Evolutionary conservation across 1,140 invertebrate genomes (phyloP), one percentile per base, ranked within the genome.

Genomic region (Harpegnathos saltator): DNA sequence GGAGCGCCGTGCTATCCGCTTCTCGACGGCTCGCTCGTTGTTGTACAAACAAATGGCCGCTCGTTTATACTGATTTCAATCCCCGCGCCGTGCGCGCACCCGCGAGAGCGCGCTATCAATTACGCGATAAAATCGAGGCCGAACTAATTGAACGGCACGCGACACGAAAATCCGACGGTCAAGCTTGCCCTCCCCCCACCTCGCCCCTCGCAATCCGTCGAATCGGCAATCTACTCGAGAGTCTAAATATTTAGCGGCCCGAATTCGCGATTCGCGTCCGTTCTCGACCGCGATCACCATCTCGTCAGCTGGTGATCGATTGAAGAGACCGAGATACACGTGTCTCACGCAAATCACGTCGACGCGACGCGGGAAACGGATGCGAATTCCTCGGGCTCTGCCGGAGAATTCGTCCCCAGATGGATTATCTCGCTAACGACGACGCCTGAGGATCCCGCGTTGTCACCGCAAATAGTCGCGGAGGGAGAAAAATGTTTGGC

Each of bases 31-130:
- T 19, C n/a, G 15, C 52, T 12, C 48, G 52, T 69, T 80, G 75
- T 80, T 71, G 63, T 44, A 5, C n/a, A 17, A 71, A 80, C 54
- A 71, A 80, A 80, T 69, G 22, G 75, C 44, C 17, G 54, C 65
- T 59, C 75, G 65, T 80, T 80, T 80, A 69, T 78, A 71, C 52
- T 12, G 75, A 69, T 80, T 71, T 71, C 52, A 58, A 59, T 71
- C 75, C 22, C 17, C 14, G 50, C 0, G 38, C 9, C 38, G 38
- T 9, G 38, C 38, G 38, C 38, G 9, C 38, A 9, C 3, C 11
- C 38, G 4, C 33, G 33, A 1, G 7, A 33, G 33, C 61, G 22
- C n/a, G 75, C 65, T 80, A 71, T 59, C 65, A 58, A 59, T 80
- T 24, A 63, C n/a, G 7, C 50, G 75, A 80, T 80, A 80, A 80